Evolutionary conservation across 2,888 invertebrate species (phyloP).

Genomic region (Xylocampa areola): DNA sequence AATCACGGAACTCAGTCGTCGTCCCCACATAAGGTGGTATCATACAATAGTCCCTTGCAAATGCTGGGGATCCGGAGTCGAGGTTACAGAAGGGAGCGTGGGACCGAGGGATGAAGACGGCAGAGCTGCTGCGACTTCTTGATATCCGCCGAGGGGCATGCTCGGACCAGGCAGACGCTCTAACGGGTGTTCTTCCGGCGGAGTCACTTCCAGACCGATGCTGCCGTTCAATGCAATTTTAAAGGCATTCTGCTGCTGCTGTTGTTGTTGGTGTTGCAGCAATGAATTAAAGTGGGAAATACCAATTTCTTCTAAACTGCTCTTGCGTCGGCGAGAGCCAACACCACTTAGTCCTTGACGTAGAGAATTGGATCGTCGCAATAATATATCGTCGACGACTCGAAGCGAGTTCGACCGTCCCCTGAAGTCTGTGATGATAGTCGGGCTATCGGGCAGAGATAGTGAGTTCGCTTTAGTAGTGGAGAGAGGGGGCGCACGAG

Average conservation of each 20-base stretch:
- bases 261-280: slow-evolving; percentile 88
- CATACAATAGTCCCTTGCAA: slow-evolving; percentile 98
- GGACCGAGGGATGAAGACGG: slow-evolving; percentile 78
- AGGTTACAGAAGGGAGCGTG: slow-evolving; percentile 73
- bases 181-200: slow-evolving; percentile 91
- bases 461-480: slow-evolving; percentile 96
- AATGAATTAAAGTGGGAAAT: slow-evolving; percentile 94
- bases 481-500: slow-evolving; percentile 94
- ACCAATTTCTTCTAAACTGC: slow-evolving; percentile 96
- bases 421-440: slow-evolving; percentile 94
- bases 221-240: slow-evolving; percentile 96
- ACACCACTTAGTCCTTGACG: slow-evolving; percentile 94
- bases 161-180: slow-evolving; percentile 82
- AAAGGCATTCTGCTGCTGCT: slow-evolving; percentile 92
- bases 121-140: slow-evolving; percentile 85
- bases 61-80: slow-evolving; percentile 92
- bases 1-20: slow-evolving; percentile 94
- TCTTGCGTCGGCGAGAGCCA: slow-evolving; percentile 93
- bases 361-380: slow-evolving; percentile 95
- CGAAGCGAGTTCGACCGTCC: slow-evolving; percentile 96
- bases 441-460: slow-evolving; percentile 96
- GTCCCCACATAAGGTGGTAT: slow-evolving; percentile 98
- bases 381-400: slow-evolving; percentile 95
- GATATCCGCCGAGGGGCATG: slow-evolving; percentile 80
- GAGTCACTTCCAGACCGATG: slow-evolving; percentile 95